Conservation (phyloP, 2,888 invertebrate genomes). For the Myopa tessellatipennis region DNA sequence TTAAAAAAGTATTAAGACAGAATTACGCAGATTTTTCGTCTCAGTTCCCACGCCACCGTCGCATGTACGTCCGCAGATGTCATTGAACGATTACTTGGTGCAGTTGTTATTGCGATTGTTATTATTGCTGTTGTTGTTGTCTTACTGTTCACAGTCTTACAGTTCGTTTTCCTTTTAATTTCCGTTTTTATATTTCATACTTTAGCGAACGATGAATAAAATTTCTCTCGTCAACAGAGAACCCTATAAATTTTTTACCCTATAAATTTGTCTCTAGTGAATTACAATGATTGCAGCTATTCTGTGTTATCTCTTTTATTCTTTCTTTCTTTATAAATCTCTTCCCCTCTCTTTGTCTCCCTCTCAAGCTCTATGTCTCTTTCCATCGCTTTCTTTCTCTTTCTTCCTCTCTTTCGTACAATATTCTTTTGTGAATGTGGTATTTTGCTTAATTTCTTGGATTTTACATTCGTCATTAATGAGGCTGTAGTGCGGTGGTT, state of each 20-base stretch:
- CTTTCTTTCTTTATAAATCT: too few relatives aligned
- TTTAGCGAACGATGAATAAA: slow-evolving; percentile 17
- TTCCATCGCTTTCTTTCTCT: too few relatives aligned
- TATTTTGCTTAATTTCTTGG: slow-evolving; percentile 14
- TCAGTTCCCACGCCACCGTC: not conserved
- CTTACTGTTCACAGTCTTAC: slow-evolving; percentile 5
- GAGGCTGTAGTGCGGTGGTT: slow-evolving; percentile 10
- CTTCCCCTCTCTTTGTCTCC: too few relatives aligned
- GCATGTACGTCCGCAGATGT: not conserved
- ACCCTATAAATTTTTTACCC: not conserved
- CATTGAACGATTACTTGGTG: not conserved
- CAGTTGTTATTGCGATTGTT: too few relatives aligned
- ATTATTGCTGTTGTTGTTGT: slow-evolving; percentile 12
- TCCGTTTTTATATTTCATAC: slow-evolving; percentile 31
- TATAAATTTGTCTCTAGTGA: slow-evolving; percentile 19
- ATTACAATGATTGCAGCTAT: not conserved
- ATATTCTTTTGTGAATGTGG: not conserved
- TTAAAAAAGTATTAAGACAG: slow-evolving; percentile 24
- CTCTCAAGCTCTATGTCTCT: too few relatives aligned
- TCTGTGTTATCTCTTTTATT: not conserved
- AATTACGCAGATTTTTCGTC: not conserved
- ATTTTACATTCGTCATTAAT: slow-evolving; percentile 37
- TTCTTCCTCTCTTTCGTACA: not conserved
- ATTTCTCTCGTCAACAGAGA: not conserved
- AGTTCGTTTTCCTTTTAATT: not conserved